phyloP scores from a whole-genome alignment of 2,888 invertebrate genomes.

The Hyalella azteca region DNA sequence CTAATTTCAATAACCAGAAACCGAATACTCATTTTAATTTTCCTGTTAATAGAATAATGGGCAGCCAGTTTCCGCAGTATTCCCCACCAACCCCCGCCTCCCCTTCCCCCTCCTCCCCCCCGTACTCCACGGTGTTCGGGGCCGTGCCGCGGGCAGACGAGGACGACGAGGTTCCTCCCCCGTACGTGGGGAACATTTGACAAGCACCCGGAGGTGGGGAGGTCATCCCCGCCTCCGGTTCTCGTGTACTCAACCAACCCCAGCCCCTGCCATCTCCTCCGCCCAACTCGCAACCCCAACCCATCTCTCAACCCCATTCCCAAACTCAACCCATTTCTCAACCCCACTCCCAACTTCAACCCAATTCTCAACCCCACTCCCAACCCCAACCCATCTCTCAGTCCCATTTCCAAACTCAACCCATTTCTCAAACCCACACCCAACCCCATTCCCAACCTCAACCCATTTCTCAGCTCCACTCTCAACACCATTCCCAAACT shows the following conservation, averaged over 20 bases:
- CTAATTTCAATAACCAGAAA: not conserved
- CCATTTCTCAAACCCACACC: not conserved
- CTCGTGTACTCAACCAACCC: too few relatives aligned
- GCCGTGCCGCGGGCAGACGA: not conserved
- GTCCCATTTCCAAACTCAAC: not conserved
- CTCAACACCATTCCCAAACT: not conserved
- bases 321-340: not conserved
- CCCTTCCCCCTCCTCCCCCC: slow-evolving; percentile 19
- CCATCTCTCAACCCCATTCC: not conserved
- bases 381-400: not conserved
- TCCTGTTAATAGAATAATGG: not conserved
- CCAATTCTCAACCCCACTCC: not conserved
- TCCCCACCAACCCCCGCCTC: not conserved
- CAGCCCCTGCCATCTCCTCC: not conserved
- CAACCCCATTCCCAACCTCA: not conserved
- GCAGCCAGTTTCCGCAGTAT: not conserved
- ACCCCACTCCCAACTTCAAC: not conserved
- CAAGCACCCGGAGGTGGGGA: slow-evolving; percentile 18
- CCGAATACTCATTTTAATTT: not conserved
- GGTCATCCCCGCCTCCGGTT: not conserved
- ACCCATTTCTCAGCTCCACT: not conserved
- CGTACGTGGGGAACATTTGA: slow-evolving; percentile 10
- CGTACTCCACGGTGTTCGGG: slow-evolving; percentile 31
- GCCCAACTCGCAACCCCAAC: not conserved
- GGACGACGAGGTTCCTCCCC: slow-evolving; percentile 25